These are phyloP conservation scores for Paracentrotus lividus DNA, from an alignment of 53 echinoderm and acorn worm genomes.

Conservation along the genomic window DNA sequence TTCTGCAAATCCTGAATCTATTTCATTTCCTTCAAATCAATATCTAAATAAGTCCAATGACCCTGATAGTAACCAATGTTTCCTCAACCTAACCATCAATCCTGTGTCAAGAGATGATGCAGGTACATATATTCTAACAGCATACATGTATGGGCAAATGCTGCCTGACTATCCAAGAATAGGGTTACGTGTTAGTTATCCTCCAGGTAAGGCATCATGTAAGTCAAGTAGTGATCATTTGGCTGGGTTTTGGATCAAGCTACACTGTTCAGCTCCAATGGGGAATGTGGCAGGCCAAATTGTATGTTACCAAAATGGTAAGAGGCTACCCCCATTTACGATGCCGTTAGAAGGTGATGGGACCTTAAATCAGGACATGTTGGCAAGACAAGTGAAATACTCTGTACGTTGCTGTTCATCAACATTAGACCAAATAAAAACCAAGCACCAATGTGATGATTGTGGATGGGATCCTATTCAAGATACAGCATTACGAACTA, in stretches of 20 bases:
- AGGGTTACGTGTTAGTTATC: neutral
- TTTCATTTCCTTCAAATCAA: too few species aligned
- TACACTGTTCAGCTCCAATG: neutral
- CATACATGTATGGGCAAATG: neutral
- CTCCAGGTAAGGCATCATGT: neutral
- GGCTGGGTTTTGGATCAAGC: too few species aligned
- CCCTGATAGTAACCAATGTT: too few species aligned
- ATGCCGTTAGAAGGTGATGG: neutral
- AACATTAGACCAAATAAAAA: neutral
- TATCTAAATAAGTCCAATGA: too few species aligned
- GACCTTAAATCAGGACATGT: neutral
- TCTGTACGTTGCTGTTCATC: constrained; percentile 1
- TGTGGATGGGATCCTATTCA: constrained; percentile 20
- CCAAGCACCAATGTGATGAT: neutral
- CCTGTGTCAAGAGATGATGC: neutral
- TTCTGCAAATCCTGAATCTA: too few species aligned
- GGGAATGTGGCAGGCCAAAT: too few species aligned
- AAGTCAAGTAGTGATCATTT: neutral
- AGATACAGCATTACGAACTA: too few species aligned
- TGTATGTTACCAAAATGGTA: neutral
- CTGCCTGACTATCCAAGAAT: neutral
- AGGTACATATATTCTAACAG: neutral
- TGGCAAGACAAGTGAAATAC: neutral
- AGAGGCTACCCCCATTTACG: neutral
- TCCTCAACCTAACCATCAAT: too few species aligned